Evolutionary conservation across 2,113 vertebrate species (phyloP), one percentile per base, ranked within the genome.

Genomic region (Meriones unguiculatus): DNA sequence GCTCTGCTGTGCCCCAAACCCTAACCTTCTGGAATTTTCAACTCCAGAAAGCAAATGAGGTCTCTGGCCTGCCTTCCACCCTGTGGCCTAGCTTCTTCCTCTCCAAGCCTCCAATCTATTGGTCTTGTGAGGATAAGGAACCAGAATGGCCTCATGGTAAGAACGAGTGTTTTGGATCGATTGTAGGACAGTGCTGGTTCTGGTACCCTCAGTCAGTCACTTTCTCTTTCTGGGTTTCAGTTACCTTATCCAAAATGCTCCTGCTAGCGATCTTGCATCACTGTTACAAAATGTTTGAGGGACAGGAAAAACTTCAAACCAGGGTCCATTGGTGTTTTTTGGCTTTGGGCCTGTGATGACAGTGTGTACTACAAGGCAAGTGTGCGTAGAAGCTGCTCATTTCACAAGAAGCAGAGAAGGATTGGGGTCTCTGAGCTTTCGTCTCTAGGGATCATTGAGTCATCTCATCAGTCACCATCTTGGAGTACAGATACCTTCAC

Each of bases 1-100:
- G 25, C 22, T 77, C 81, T 77, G 22, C 59, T 15, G 9, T 69
- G 32, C 12, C 59, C 38, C 7, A 32, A 1, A 11, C 20, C 76
- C 22, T 18, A 70, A 32, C 32, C 9, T 81, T 93, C 75, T 94
- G 25, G 84, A 81, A 95, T 65, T 84, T 96, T 95, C 54, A 94
- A 90, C n/a, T 67, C 59, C n/a, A 82, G 73, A 90, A 88, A 50
- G 57, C 30, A 64, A 91, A 80, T 4, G 46, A 9, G 7, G 11
- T 11, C 8, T 12, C 65, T 6, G 46, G 46, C 65, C 64, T 52
- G 41, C 30, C 38, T 64, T 24, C 24, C 14, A 64, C 7, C 13
- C 59, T 24, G 59, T 4, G 46, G 52, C 76, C 52, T 65, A n/a
- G 20, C 50, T 86, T 28, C 65, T 32, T 86, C 38, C 59, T 65